Base-by-base conservation (phyloP, 1,140 invertebrate genomes). In the Drosophila saltans region DNA sequence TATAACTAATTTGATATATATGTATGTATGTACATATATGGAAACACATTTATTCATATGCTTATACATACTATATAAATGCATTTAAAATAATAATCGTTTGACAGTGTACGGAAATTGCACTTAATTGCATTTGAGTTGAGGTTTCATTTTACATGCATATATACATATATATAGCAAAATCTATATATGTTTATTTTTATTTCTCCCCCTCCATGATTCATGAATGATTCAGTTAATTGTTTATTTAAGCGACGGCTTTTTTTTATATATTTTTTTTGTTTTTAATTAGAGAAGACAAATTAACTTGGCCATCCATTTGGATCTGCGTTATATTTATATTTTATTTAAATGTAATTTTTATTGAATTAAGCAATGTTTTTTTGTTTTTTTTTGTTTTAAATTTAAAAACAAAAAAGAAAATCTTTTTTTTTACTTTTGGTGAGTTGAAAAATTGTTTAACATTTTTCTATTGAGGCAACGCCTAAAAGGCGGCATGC, bases 401-500 rank as follows among this genome's bases (percentile, higher is more conserved):
- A 36, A 36, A 36, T 36, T 36, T 36, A 36, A 36, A 7, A 36
- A 36, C 3, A 36, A 0, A 4, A 30, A 36, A 6, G 3, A 36
- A 57, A 0, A 16, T 7, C 30, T 2, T 52, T 2, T 7, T 9
- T 21, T 16, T 0, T 2, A 3, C 2, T 28, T 6, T 11, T 0
- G 9, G 0, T 6, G 16, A 9, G 8, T 6, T 59, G 55, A 11
- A 40, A 26, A 60, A 66, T 66, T 2, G 10, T 26, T 9, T 5
- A 2, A 2, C 1, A 24, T 5, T 41, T 56, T 41, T 24, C 3
- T n/a, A 33, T 9, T 30, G n/a, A 28, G 43, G n/a, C 28, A 86
- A 80, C 83, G 83, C 76, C 76, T 77, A 77, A 82, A 80, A 82
- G 76, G 77, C 72, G 83, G 83, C 76, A 78, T 89, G 83, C 80